phyloP scores from a whole-genome alignment of 2,113 vertebrate species.

The Oreocharis arfaki region DNA sequence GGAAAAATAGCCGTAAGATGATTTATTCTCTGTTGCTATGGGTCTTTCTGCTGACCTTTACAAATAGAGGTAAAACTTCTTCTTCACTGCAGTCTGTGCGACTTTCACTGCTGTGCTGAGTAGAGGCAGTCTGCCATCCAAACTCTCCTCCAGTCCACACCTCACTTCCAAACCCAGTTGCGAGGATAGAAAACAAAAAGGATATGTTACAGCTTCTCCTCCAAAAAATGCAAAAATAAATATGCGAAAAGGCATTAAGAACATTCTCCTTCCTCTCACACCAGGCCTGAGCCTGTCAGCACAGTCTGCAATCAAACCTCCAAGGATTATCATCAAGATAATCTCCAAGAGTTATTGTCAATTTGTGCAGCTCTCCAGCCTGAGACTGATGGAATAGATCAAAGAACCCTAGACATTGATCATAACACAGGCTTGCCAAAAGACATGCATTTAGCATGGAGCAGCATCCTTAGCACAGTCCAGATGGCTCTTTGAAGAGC shows the following conservation, averaged over 20 bases:
- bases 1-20: not conserved
- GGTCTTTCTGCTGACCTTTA: constrained; percentile 18
- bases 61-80: not conserved
- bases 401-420: not conserved
- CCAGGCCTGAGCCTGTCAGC: not conserved
- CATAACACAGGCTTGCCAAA: not conserved
- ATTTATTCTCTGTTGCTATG: not conserved
- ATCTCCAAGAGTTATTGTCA: not conserved
- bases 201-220: not conserved
- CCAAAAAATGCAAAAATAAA: not conserved
- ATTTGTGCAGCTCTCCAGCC: not conserved
- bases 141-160: not conserved
- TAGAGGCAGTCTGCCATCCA: not conserved
- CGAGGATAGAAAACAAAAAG: not conserved
- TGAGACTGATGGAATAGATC: not conserved
- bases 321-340: not conserved
- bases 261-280: not conserved
- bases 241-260: not conserved
- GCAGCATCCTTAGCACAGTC: constrained; percentile 23
- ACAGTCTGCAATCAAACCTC: not conserved
- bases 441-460: constrained; percentile 16
- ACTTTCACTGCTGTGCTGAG: not conserved
- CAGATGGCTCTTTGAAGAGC: constrained; percentile 63
- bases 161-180: not conserved
- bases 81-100: not conserved